Conservation (phyloP, 2,888 invertebrate species). For the Malachius bipustulatus region DNA sequence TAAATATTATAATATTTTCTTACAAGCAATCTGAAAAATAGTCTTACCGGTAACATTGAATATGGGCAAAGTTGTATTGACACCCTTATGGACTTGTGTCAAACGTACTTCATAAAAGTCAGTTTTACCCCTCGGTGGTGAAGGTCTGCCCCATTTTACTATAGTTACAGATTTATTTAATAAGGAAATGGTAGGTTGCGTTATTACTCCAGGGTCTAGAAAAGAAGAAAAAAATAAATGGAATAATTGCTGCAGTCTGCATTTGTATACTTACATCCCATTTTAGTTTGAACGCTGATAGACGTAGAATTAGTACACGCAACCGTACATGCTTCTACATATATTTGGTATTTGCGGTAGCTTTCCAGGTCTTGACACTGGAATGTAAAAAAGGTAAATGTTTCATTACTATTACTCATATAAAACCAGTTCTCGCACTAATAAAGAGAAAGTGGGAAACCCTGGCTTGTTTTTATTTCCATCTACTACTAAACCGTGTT, state of each 20-base stretch:
- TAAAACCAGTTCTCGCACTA: no score
- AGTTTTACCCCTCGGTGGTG: slow-evolving; percentile 36
- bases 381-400: no score
- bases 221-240: slow-evolving; percentile 7
- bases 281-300: slow-evolving; percentile 31
- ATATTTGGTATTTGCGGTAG: slow-evolving; percentile 56
- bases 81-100: slow-evolving; percentile 24
- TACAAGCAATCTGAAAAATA: slow-evolving; percentile 10
- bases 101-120: slow-evolving; percentile 42
- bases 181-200: slow-evolving; percentile 33
- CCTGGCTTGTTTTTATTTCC: background rate
- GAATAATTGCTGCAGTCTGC: background rate
- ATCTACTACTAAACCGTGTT: background rate
- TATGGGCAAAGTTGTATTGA: slow-evolving; percentile 18
- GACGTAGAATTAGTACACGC: slow-evolving; percentile 44
- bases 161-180: slow-evolving; percentile 38
- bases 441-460: no score
- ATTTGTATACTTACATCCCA: slow-evolving; percentile 34
- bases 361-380: slow-evolving; percentile 39
- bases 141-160: slow-evolving; percentile 40
- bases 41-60: slow-evolving; percentile 23
- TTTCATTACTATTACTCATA: no score
- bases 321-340: slow-evolving; percentile 59
- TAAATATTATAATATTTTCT: slow-evolving; percentile 13
- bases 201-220: slow-evolving; percentile 27